These are phyloP conservation scores for Pangasianodon gigas DNA, from an alignment of 2,113 vertebrate genomes.

Conservation along the genomic window DNA sequence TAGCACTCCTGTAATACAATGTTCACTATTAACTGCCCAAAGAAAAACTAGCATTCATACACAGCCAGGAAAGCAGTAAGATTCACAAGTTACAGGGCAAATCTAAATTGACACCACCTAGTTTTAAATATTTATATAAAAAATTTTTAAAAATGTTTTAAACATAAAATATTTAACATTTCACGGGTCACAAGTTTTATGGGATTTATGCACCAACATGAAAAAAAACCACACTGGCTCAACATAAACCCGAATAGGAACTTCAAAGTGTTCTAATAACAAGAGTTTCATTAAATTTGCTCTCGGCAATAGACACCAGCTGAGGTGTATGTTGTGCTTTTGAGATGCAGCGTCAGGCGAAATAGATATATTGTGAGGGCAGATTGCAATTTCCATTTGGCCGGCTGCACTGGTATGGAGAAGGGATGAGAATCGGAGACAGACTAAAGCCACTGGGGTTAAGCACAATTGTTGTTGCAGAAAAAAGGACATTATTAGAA, in stretches of 20 bases:
- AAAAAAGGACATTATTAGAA: constrained; percentile 77
- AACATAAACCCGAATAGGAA: constrained; percentile 18
- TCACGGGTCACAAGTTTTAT: background rate
- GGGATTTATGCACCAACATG: constrained; percentile 21
- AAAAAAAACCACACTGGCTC: background rate
- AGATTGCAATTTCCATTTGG: constrained; percentile 44
- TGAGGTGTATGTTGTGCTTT: constrained; percentile 15
- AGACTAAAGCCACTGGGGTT: constrained; percentile 74
- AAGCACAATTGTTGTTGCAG: constrained; percentile 75
- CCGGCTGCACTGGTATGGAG: constrained; percentile 48
- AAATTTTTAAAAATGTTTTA: background rate
- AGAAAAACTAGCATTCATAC: background rate
- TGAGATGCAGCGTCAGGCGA: constrained; percentile 30
- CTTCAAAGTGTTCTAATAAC: background rate
- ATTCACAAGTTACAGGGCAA: background rate
- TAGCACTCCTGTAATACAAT: background rate
- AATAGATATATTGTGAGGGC: constrained; percentile 39
- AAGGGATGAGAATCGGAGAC: constrained; percentile 72
- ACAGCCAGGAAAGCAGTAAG: background rate
- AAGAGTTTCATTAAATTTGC: constrained; percentile 36
- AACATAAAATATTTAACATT: constrained; percentile 1
- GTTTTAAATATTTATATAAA: constrained; percentile 7
- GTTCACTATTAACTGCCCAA: background rate
- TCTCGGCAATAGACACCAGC: constrained; percentile 19
- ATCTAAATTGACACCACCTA: constrained; percentile 6